Evolutionary conservation across 2,113 vertebrate genomes (phyloP), one percentile per base, ranked within the genome.

Genomic region (Campylorhamphus procurvoides): DNA sequence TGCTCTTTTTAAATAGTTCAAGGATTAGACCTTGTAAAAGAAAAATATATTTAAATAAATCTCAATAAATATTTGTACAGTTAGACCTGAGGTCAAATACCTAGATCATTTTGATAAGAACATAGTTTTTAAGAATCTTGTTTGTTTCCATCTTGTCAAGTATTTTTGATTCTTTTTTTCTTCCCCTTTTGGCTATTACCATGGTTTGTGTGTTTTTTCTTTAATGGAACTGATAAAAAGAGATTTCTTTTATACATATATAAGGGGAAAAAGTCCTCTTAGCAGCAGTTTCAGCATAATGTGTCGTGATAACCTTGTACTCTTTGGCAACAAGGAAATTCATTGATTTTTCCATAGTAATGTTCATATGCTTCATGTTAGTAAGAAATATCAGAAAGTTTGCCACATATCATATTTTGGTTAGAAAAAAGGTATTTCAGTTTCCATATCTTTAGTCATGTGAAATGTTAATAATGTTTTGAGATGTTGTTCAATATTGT

Each of bases 201-300:
- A 15, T 63, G 23, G 58, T 29, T n/a, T 63, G 53, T 24, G 7
- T 76, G 40, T 29, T 14, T 14, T 78, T 85, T 40, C 60, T 84
- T 69, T 8, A 35, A 24, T 58, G 84, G 44, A 58, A 37, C 9
- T 52, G 35, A 42, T 68, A 58, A 84, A 72, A 72, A n/a, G 10
- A 11, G 1, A 5, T 9, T 24, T 18, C 1, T 67, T 33, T n/a
- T 8, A 22, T 12, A 13, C 6, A 1, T 78, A 24, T n/a, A 20
- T 46, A 39, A 37, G 7, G 18, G 7, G 35, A 52, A 49, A 55
- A 60, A 63, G 33, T 40, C 18, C 19, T 92, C 6, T 64, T 71
- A 69, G 42, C 12, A 22, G 6, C 8, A 72, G 9, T 69, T 93
- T 52, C 40, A 63, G 37, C 42, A 14, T 87, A 71, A 24, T 67